Conservation (phyloP, 2,797 vertebrate species). For the Fundulus diaphanus region DNA sequence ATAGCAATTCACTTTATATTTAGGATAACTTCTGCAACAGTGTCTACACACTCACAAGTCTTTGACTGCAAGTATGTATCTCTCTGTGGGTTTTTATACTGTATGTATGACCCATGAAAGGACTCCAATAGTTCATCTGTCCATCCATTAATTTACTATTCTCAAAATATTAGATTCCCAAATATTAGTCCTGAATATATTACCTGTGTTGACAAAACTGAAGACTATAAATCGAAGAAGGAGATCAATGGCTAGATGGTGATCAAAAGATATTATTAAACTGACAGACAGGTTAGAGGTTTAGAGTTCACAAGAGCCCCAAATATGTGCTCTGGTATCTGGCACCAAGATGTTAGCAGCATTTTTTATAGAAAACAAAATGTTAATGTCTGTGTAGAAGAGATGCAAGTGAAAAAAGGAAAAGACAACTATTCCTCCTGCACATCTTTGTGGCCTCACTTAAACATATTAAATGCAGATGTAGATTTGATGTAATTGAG, state of each 20-base stretch:
- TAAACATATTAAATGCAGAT: constrained; percentile 31
- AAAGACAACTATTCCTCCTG: constrained; percentile 17
- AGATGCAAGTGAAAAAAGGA: constrained; percentile 13
- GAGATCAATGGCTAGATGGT: not conserved
- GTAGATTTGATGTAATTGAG: constrained; percentile 45
- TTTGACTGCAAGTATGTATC: not conserved
- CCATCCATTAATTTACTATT: not conserved
- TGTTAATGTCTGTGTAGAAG: constrained; percentile 8
- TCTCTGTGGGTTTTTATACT: not conserved
- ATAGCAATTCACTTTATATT: not conserved
- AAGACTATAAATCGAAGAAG: not conserved
- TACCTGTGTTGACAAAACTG: not conserved
- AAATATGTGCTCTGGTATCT: not conserved
- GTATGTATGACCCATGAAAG: not conserved
- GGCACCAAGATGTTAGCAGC: not conserved
- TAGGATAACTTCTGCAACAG: not conserved
- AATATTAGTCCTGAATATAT: not conserved
- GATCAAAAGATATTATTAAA: not conserved
- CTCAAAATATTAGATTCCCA: too few relatives aligned
- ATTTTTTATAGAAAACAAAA: too few relatives aligned
- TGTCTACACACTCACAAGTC: not conserved
- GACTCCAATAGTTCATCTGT: not conserved
- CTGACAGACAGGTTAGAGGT: not conserved
- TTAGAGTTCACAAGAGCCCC: not conserved
- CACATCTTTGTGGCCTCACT: constrained; percentile 28